Evolutionary conservation across 2,113 vertebrate species (phyloP).

Genomic region (Heteronetta atricapilla): DNA sequence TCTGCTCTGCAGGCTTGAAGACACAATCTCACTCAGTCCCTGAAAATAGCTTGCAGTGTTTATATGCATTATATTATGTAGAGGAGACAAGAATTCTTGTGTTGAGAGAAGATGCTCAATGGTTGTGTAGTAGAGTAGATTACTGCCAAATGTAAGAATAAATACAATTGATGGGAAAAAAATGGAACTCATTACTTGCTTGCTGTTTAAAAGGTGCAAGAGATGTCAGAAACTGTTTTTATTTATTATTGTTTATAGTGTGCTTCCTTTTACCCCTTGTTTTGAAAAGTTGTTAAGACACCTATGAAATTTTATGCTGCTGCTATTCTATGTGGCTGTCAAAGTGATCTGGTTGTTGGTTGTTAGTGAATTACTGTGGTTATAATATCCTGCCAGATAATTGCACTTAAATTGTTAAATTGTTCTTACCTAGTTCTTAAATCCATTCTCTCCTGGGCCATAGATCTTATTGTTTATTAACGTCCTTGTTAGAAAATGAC

Average conservation of each 20-base stretch:
- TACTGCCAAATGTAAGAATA: not conserved
- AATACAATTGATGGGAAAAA: not conserved
- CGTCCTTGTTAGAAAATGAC: not conserved
- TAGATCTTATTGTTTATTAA: not conserved
- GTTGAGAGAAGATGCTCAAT: not conserved
- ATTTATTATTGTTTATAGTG: not conserved
- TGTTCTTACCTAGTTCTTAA: not conserved
- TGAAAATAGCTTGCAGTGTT: conserved; percentile 37
- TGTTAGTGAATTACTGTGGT: not conserved
- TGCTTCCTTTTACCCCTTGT: not conserved
- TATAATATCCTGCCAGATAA: not conserved
- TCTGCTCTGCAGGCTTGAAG: not conserved
- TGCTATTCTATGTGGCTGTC: not conserved
- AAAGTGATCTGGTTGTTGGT: not conserved
- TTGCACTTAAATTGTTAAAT: not conserved
- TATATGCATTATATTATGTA: not conserved
- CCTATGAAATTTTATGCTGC: fast-evolving
- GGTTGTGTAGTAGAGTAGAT: conserved; percentile 1
- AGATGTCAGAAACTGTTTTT: not conserved
- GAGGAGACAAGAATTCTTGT: conserved; percentile 7
- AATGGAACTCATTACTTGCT: not conserved
- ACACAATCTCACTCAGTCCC: not conserved
- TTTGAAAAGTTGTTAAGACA: not conserved
- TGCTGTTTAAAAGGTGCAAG: not conserved
- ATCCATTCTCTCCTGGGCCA: not conserved